Evolutionary conservation across 35 echinoderm and acorn worm genomes (phyloP), one percentile per base, ranked within the genome.

Genomic region (Diadema setosum): DNA sequence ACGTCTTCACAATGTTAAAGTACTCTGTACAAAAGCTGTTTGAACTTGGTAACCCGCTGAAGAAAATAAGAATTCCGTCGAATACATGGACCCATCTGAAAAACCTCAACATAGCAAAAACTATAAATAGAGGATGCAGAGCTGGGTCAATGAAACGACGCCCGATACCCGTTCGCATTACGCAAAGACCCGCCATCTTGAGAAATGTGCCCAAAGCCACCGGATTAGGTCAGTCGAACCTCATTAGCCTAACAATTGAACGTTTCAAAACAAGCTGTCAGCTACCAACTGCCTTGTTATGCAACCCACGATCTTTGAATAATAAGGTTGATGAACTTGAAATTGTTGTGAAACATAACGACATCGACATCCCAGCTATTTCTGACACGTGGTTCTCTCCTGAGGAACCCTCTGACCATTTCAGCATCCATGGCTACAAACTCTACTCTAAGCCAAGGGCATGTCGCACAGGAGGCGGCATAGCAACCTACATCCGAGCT

Each of bases 261-360:
- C 48, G 48, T 52, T 52, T n/a, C 9, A 52, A 52, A n/a, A 52
- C 48, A 52, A 52, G n/a, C 48, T 52, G 48, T 52, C 48, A 52
- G 48, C n/a, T 52, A 52, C 48, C 48, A n/a, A 11, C 48, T 11
- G 48, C 48, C 48, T 52, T 52, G 48, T 52, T 52, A 52, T 81
- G 84, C 31, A 87, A 87, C 40, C 84, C 84, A 23, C 44, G 58
- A 46, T 87, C 84, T 23, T 14, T 87, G 9, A 87, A 87, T 31
- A 87, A 87, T 29, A 87, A 87, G 43, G 20, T 87, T 21, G 84
- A 73, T 65, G 84, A 87, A 46, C 42, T 87, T 2, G 59, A 41
- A 73, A 4, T 61, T 5, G 27, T 87, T 42, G 46, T 87, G 25
- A 20, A 73, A 3, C 33, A 87, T 73, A 70, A 87, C 42, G 43